Base-by-base conservation (phyloP, 92 coral and sea anemone genomes). In the Porites cylindrica region DNA sequence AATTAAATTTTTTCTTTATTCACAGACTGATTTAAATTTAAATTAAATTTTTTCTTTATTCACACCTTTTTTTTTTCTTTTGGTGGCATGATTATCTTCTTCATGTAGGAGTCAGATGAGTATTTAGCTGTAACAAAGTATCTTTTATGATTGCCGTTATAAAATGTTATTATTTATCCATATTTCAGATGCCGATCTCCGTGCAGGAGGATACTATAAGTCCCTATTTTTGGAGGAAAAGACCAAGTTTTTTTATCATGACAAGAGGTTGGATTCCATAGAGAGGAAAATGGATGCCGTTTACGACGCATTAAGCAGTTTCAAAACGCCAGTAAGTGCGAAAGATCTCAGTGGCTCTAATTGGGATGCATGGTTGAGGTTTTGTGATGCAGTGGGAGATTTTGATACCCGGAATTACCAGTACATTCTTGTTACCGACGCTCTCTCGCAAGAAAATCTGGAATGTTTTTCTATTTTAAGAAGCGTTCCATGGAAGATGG, bases 401-500 rank as follows among this genome's bases (percentile, higher is more conserved):
- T 96, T 96, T 78, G 88, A 96, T 51, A 69, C 92, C 16, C 75
- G 78, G 3, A 82, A 94, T 65, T 92, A 90, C 64, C 95, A 96
- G 81, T 96, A 91, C 56, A 92, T 96, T 72, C 91, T 96, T 29
- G 70, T 92, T 47, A 62, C 97, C n/a, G 97, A 92, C 88, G 88
- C 91, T 20, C 86, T 94, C 53, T 56, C 93, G 0, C 72, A 87
- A 24, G 89, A 79, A 62, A 84, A 94, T 58, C 67, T 88, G 8
- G 80, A 87, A 32, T 81, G 88, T 58, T 90, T 90, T 70, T 92
- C 96, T 43, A 71, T 51, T 64, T 82, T 96, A 62, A 86, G 96
- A 88, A 87, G 85, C 80, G 91, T 96, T 20, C 86, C 98, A 1
- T 96, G 98, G 98, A 94, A 94, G 88, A 88, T 96, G 91, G 98